Evolutionary conservation across 2,888 invertebrate genomes (phyloP).

Genomic region (Scaeva pyrastri): DNA sequence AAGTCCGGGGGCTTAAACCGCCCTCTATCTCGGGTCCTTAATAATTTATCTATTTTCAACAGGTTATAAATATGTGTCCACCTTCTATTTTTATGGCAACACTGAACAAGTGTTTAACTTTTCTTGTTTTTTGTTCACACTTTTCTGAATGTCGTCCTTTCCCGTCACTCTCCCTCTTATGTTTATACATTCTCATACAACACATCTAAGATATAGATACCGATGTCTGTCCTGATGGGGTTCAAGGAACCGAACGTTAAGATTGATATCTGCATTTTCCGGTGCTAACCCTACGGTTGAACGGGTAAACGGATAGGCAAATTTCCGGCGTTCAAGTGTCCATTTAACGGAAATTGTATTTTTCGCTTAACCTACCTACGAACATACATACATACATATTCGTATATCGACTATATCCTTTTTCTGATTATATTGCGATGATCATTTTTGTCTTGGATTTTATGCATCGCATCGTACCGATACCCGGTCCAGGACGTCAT

Average conservation of each 20-base stretch:
- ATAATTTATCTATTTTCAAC: no score
- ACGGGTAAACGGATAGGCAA: constrained; percentile 72
- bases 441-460: not conserved
- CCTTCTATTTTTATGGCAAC: no score
- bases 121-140: not conserved
- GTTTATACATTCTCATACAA: no score
- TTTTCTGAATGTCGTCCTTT: not conserved
- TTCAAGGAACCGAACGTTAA: constrained; percentile 25
- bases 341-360: constrained; percentile 68
- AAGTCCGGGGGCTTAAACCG: no score
- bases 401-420: no score
- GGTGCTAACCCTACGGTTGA: constrained; percentile 61
- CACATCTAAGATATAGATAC: no score
- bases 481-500: not conserved
- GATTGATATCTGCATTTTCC: constrained; percentile 66
- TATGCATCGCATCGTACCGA: constrained; percentile 6
- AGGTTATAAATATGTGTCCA: no score
- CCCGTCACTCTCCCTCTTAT: not conserved
- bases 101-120: constrained; percentile 19
- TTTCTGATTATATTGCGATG: constrained; percentile 12
- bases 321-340: constrained; percentile 71
- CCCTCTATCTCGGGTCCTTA: no score
- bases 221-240: constrained; percentile 1
- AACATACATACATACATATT: no score
- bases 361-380: constrained; percentile 18